Evolutionary conservation across 2,888 invertebrate species (phyloP).

Genomic region (Leucoma salicis): DNA sequence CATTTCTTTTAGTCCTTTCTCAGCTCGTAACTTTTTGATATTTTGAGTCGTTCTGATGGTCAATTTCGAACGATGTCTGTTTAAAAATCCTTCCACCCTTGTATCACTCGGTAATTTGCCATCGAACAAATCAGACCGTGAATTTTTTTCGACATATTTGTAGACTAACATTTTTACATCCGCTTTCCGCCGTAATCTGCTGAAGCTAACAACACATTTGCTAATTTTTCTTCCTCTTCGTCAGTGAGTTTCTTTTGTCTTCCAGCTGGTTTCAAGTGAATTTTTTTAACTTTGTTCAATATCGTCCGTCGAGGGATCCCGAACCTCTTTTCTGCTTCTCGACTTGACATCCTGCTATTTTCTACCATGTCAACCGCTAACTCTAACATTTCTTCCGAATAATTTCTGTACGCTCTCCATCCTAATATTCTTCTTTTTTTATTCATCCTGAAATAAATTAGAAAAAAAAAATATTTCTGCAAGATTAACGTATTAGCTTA

Average conservation of each 20-base stretch:
- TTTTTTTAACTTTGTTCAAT: conserved; percentile 22
- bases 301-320: conserved; percentile 16
- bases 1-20: conserved; percentile 2
- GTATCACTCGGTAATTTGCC: conserved; percentile 12
- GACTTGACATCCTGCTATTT: conserved; percentile 5
- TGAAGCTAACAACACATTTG: conserved; percentile 14
- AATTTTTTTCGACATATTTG: conserved; percentile 15
- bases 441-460: not conserved
- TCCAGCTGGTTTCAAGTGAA: conserved; percentile 12
- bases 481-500: not conserved
- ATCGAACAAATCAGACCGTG: conserved; percentile 12
- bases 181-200: conserved; percentile 15
- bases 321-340: conserved; percentile 17
- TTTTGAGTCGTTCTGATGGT: conserved; percentile 16
- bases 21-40: conserved; percentile 15
- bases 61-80: conserved; percentile 12
- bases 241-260: conserved; percentile 15
- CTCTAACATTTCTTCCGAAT: conserved; percentile 14
- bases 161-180: conserved; percentile 16
- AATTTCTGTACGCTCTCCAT: conserved; percentile 3
- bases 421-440: not conserved
- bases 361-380: conserved; percentile 11
- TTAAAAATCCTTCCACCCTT: conserved; percentile 14
- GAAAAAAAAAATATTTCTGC: not conserved
- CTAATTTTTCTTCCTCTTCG: conserved; percentile 14